phyloP scores from a whole-genome alignment of 1,140 invertebrate species.

The Saccostrea glomerata region DNA sequence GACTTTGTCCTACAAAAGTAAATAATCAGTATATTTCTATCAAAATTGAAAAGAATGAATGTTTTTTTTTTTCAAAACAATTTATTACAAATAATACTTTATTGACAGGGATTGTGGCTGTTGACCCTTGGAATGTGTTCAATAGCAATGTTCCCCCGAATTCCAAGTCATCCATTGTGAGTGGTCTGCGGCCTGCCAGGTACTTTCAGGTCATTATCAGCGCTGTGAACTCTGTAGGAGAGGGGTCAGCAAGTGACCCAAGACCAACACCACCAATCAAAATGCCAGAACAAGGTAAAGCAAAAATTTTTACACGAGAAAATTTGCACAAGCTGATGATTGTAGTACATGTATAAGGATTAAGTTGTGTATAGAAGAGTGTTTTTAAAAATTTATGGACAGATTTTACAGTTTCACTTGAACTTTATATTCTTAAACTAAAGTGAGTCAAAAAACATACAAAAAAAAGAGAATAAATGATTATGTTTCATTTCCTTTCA shows the following conservation, averaged over 20 bases:
- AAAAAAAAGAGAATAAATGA: too few relatives aligned
- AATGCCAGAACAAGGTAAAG: conserved; percentile 91
- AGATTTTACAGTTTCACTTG: too few relatives aligned
- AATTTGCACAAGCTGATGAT: background rate
- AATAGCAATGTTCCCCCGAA: conserved; percentile 89
- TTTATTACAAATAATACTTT: too few relatives aligned
- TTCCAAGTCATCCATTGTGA: conserved; percentile 87
- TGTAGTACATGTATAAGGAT: background rate
- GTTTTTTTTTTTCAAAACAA: too few relatives aligned
- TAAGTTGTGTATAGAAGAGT: background rate
- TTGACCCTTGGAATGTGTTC: conserved; percentile 23
- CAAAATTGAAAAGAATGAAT: too few relatives aligned
- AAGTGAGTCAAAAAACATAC: too few relatives aligned
- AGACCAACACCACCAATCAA: conserved; percentile 88
- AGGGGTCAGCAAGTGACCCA: conserved; percentile 92
- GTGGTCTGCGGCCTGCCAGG: conserved; percentile 94
- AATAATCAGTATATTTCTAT: too few relatives aligned
- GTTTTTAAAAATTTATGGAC: too few relatives aligned
- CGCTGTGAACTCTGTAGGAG: conserved; percentile 94
- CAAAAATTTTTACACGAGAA: background rate
- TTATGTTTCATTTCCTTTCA: conserved; percentile 55
- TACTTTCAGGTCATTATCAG: conserved; percentile 97
- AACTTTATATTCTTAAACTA: too few relatives aligned
- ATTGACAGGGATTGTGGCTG: conserved; percentile 27
- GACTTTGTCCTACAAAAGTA: too few relatives aligned